phyloP scores from a whole-genome alignment of 1,140 invertebrate species.

The Leguminivora glycinivorella region DNA sequence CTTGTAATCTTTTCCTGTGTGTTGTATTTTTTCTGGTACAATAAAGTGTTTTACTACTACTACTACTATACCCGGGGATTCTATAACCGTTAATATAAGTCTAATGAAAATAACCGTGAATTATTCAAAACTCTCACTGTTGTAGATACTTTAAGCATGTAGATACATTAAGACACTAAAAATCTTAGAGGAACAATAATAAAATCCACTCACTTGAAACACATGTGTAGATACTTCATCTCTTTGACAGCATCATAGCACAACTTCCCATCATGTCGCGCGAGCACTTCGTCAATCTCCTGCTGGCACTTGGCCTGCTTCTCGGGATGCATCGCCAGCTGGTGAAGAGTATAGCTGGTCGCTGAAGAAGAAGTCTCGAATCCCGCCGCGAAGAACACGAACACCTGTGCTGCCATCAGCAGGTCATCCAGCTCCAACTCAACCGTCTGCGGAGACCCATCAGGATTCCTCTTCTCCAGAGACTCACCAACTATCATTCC shows the following conservation, averaged over 20 bases:
- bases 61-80: too few species aligned
- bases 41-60: too few species aligned
- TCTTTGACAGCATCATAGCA: conserved; percentile 63
- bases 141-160: background rate
- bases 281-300: conserved; percentile 74
- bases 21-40: too few species aligned
- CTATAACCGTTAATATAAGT: too few species aligned
- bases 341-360: conserved; percentile 71
- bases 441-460: conserved; percentile 33
- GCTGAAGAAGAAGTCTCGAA: conserved; percentile 78
- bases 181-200: background rate
- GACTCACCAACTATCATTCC: conserved; percentile 50
- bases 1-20: too few species aligned
- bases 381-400: conserved; percentile 76
- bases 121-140: too few species aligned
- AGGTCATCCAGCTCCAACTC: conserved; percentile 41
- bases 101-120: too few species aligned
- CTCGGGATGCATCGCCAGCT: conserved; percentile 77
- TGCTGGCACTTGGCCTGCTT: conserved; percentile 77
- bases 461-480: conserved; percentile 65
- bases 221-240: conserved; percentile 58
- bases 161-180: background rate
- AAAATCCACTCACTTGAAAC: conserved; percentile 40
- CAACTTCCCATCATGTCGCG: conserved; percentile 50
- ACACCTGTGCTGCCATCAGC: conserved; percentile 68